Percentiles rank a stretch among this genome's conserved stretches.
phyloP scores from a whole-genome alignment of 2,888 invertebrate species.

The Myopa testacea region DNA sequence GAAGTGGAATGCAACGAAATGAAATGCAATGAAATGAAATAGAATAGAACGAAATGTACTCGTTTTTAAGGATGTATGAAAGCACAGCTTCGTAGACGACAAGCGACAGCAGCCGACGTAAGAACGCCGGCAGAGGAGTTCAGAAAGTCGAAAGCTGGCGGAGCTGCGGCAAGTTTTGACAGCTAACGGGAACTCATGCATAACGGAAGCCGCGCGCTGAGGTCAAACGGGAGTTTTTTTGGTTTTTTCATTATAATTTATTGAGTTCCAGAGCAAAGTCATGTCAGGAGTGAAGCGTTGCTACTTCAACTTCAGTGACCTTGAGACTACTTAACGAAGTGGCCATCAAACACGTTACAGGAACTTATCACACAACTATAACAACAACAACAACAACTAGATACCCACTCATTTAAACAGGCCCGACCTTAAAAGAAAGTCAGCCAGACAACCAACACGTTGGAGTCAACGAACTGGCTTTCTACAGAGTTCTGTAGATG shows the following conservation, averaged over 20 bases:
- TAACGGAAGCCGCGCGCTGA: neutral
- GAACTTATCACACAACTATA: neutral
- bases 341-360: slow-evolving; percentile 5
- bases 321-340: slow-evolving; percentile 28
- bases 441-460: neutral
- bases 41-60: neutral
- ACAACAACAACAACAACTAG: slow-evolving; percentile 23
- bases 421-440: slow-evolving; percentile 20
- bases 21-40: neutral
- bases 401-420: neutral
- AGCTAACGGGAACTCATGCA: neutral
- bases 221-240: neutral
- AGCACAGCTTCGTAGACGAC: neutral
- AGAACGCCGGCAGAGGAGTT: neutral
- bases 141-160: neutral
- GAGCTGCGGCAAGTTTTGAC: neutral
- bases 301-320: slow-evolving; percentile 15
- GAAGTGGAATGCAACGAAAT: neutral
- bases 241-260: neutral
- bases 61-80: neutral
- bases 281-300: neutral
- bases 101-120: neutral
- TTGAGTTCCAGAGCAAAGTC: too few species aligned
- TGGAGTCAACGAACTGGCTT: slow-evolving; percentile 19
- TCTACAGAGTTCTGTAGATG: too few species aligned